These are phyloP conservation scores for Drosophila borborema DNA, from an alignment of 2,888 invertebrate genomes.

Conservation along the genomic window DNA sequence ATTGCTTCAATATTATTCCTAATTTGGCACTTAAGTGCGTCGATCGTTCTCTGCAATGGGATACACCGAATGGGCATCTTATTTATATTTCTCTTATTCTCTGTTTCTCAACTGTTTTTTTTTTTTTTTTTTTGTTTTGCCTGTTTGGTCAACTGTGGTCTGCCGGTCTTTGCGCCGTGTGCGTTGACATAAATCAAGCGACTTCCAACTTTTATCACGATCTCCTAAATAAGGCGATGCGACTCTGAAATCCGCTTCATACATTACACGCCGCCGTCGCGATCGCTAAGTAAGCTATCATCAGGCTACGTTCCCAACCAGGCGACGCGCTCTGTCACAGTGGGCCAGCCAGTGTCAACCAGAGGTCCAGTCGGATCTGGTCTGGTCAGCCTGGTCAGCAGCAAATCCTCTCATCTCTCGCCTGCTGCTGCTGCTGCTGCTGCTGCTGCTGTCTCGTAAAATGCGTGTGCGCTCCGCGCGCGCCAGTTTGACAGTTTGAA, in stretches of 20 bases:
- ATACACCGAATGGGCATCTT: conserved; percentile 37
- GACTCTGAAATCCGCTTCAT: conserved; percentile 78
- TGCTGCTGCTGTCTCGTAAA: conserved; percentile 69
- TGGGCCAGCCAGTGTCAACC: conserved; percentile 71
- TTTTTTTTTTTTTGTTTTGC: neutral
- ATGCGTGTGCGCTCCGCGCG: conserved; percentile 78
- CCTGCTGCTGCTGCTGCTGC: conserved; percentile 6
- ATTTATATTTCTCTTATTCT: conserved; percentile 22
- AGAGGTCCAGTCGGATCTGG: conserved; percentile 24
- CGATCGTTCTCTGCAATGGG: conserved; percentile 24
- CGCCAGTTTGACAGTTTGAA: conserved; percentile 79
- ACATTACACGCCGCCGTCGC: conserved; percentile 70
- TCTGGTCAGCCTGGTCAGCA: conserved; percentile 26
- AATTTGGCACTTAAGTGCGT: conserved; percentile 77
- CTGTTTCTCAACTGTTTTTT: neutral
- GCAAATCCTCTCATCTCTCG: conserved; percentile 19
- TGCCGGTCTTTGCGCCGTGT: conserved; percentile 54
- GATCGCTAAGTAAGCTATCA: conserved; percentile 84
- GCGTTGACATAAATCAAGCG: conserved; percentile 84
- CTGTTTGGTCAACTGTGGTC: conserved; percentile 40
- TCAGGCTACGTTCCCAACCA: conserved; percentile 54
- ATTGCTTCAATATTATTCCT: conserved; percentile 79
- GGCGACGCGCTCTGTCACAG: conserved; percentile 61
- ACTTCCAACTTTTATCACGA: conserved; percentile 85
- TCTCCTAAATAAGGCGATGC: conserved; percentile 84